Base-by-base conservation (phyloP, 2,888 invertebrate genomes). In the Calameuta idolon region DNA sequence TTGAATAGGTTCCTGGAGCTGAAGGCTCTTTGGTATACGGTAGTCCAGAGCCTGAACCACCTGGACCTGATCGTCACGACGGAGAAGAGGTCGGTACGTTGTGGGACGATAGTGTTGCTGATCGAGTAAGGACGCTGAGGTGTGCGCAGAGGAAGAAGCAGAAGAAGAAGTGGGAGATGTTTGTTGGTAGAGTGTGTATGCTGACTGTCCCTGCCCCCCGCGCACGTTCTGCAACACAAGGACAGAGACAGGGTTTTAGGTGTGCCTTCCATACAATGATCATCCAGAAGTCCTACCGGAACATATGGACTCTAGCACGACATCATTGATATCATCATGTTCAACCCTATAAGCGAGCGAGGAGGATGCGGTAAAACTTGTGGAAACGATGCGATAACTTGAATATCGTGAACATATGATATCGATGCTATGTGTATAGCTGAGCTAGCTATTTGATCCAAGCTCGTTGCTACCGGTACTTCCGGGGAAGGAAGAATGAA, bases 161-260 rank as follows among this genome's bases (percentile, higher is more conserved):
- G 75, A 77, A 76, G 79, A 73, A 68, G 75, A 79, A 40, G 69
- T 55, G 55, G 55, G 55, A 55, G 55, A 55, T 55, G 55, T 55
- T 55, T 55, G 82, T 81, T 85, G 83, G 83, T 83, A 81, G 69
- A 75, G 82, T 77, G 76, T 79, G 77, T 82, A 77, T 80, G 78
- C 78, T 83, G 83, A 84, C 90, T 91, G 90, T 89, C 90, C 90
- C 91, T 90, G 91, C 89, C 90, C 90, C 88, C 90, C 90, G 90
- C 89, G 90, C 89, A 89, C 88, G 84, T 89, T 91, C 91, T 91
- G 91, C 90, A 91, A 91, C 90, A 90, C 90, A 90, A 90, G 90
- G 90, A 90, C 91, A 90, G 90, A 90, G 91, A 75, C 78, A 75
- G 76, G 35, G 31, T 71, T 55, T 55, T 55, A 55, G 5, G 55